These are phyloP conservation scores for Diachasmimorpha longicaudata DNA, from an alignment of 1,140 invertebrate species.

Conservation along the genomic window DNA sequence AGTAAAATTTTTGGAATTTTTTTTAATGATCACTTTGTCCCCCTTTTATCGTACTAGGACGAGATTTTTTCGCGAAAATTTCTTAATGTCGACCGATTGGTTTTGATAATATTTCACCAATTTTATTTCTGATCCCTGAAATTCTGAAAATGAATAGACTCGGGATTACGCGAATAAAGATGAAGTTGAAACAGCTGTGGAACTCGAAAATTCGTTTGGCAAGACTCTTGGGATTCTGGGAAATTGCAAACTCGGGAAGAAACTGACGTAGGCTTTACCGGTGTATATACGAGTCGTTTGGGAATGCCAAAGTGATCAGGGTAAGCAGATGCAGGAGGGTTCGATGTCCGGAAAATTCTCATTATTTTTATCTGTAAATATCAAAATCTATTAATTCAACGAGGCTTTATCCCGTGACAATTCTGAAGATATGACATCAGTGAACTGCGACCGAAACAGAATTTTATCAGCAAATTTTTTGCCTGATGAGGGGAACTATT, in stretches of 20 bases:
- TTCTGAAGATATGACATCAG: too few relatives aligned
- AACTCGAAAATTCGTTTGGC: neutral
- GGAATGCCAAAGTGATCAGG: conserved; percentile 3
- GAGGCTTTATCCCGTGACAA: neutral
- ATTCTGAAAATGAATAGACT: neutral
- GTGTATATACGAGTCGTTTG: neutral
- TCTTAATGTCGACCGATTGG: neutral
- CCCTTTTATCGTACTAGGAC: too few relatives aligned
- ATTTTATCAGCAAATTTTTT: too few relatives aligned
- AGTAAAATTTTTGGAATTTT: too few relatives aligned
- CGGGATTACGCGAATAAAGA: neutral
- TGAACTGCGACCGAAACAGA: too few relatives aligned
- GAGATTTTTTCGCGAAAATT: neutral
- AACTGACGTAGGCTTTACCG: neutral
- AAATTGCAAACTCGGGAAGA: neutral
- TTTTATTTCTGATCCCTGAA: neutral
- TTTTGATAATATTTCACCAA: neutral
- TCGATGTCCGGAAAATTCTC: conserved; percentile 47
- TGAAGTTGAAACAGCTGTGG: conserved; percentile 12
- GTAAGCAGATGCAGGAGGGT: conserved; percentile 36
- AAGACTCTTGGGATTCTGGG: neutral
- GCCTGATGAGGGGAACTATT: too few relatives aligned
- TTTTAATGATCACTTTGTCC: too few relatives aligned
- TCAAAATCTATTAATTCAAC: neutral
- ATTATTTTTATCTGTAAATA: conserved; percentile 38